Evolutionary conservation across 2,113 vertebrate species (phyloP).

Genomic region (Corythoichthys intestinalis): DNA sequence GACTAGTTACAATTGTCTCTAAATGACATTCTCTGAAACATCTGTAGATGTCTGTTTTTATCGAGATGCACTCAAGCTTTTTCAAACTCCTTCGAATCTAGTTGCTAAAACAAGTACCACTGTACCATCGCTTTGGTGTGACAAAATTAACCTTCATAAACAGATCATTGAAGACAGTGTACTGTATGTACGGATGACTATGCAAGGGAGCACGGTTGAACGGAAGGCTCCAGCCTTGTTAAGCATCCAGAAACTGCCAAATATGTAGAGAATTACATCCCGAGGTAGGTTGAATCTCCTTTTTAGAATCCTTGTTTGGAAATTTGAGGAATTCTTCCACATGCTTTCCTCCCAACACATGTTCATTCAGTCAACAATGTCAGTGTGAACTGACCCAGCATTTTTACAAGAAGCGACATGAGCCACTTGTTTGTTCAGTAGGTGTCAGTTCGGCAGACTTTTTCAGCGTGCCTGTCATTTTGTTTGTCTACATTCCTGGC

Average conservation of each 20-base stretch:
- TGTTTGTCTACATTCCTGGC: conserved; percentile 35
- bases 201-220: conserved; percentile 18
- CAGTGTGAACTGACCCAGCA: background rate
- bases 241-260: conserved; percentile 54
- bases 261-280: conserved; percentile 58
- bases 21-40: conserved; percentile 21
- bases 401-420: conserved; percentile 2
- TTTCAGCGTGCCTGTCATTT: conserved; percentile 14
- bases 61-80: conserved; percentile 29
- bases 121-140: conserved; percentile 1
- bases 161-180: conserved; percentile 5
- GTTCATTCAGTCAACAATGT: conserved; percentile 33
- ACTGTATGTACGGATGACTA: conserved; percentile 11
- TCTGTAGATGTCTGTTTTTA: conserved; percentile 30
- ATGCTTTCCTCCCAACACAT: conserved; percentile 14
- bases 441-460: conserved; percentile 24
- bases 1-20: background rate
- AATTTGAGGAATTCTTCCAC: conserved; percentile 4
- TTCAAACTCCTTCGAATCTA: conserved; percentile 43
- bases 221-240: background rate
- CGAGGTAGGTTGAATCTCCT: conserved; percentile 45
- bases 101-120: conserved; percentile 40
- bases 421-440: conserved; percentile 23
- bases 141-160: conserved; percentile 11
- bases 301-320: conserved; percentile 28